Conservation (phyloP, 2,888 invertebrate genomes). For the Aspidiotus rigidus region DNA sequence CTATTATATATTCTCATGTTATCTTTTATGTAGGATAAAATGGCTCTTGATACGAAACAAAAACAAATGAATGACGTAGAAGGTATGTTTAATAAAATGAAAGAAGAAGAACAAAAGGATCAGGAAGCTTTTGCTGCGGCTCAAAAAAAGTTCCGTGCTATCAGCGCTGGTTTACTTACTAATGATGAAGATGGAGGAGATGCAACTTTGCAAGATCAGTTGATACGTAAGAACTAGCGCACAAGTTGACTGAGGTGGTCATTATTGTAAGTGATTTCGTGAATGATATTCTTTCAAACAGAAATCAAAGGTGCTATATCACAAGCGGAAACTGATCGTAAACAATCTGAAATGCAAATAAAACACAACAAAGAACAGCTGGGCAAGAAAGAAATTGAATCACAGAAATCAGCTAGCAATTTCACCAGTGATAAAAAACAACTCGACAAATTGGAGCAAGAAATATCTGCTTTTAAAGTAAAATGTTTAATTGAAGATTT, state of each 20-base stretch:
- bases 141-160: conserved; percentile 71
- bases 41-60: conserved; percentile 52
- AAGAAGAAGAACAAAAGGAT: conserved; percentile 57
- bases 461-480: conserved; percentile 52
- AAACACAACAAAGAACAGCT: conserved; percentile 55
- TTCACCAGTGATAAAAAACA: conserved; percentile 56
- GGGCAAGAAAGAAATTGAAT: conserved; percentile 55
- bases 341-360: conserved; percentile 67
- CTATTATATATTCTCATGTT: not conserved
- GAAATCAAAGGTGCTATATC: conserved; percentile 66
- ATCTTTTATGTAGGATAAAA: conserved; percentile 47
- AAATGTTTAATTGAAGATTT: not conserved
- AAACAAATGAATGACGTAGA: conserved; percentile 53
- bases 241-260: not conserved
- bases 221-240: conserved; percentile 54
- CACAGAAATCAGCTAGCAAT: conserved; percentile 57
- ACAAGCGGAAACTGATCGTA: conserved; percentile 66
- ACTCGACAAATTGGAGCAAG: conserved; percentile 51
- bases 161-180: conserved; percentile 70
- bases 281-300: conserved; percentile 41
- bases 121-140: conserved; percentile 59
- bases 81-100: conserved; percentile 57
- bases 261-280: too few species aligned
- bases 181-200: conserved; percentile 63
- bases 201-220: conserved; percentile 78